Evolutionary conservation across 2,888 invertebrate genomes (phyloP).

Genomic region (Stenchaetothrips biformis): DNA sequence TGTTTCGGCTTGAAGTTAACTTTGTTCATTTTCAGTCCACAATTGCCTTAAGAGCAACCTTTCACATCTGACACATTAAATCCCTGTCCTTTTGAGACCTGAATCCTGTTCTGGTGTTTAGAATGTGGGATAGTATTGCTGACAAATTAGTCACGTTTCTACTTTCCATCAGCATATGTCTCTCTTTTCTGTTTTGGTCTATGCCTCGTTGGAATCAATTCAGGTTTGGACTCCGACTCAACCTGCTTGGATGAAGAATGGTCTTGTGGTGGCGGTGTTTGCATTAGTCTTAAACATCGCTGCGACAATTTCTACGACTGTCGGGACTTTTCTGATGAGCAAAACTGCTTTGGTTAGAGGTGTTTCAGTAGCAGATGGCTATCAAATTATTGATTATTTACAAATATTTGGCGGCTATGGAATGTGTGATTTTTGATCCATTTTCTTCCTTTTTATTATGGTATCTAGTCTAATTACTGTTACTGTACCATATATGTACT

Average conservation of each 20-base stretch:
- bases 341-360: constrained; percentile 69
- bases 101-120: neutral
- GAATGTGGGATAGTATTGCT: too few relatives aligned
- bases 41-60: neutral
- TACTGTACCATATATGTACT: constrained; percentile 35
- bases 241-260: constrained; percentile 49
- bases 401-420: constrained; percentile 39
- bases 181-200: constrained; percentile 25
- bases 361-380: constrained; percentile 41
- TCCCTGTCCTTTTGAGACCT: neutral
- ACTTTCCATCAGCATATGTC: constrained; percentile 5
- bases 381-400: constrained; percentile 34
- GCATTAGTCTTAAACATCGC: constrained; percentile 69
- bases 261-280: constrained; percentile 61
- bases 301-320: constrained; percentile 90
- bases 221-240: constrained; percentile 14
- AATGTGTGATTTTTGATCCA: constrained; percentile 33
- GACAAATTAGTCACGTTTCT: neutral
- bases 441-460: constrained; percentile 37
- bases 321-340: constrained; percentile 85
- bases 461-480: constrained; percentile 34
- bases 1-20: too few relatives aligned
- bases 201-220: constrained; percentile 17
- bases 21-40: neutral
- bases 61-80: neutral